Evolutionary conservation across 2,888 invertebrate genomes (phyloP), one percentile per base, ranked within the genome.

Genomic region (Eumacrocentrus americanus): DNA sequence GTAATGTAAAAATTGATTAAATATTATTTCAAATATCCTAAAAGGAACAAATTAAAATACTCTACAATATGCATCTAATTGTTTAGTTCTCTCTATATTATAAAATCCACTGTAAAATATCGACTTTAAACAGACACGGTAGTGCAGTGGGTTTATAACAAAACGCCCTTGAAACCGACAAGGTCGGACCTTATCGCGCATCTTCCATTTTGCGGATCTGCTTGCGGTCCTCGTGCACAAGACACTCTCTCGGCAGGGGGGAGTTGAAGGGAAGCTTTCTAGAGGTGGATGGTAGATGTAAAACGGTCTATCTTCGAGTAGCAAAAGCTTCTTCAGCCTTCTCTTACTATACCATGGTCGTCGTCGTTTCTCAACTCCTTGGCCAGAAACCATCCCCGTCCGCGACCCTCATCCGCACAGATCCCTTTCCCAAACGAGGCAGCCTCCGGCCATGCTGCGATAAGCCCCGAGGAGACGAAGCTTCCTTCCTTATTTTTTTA

Each of bases 391-490:
- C 46, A 46, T 46, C 50, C 37, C 11, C 14, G 12, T 25, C 12
- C 29, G 22, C 47, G 22, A 58, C 61, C 62, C 63, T 66, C 64
- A 62, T 65, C 66, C 62, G 55, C 46, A 46, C 23, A 23, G 46
- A 23, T 46, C 44, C 12, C 23, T 46, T 23, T 22, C 12, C 23
- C 46, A 23, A 46, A 22, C 12, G 46, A 23, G 46, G 23, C 23
- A 46, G 23, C 46, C 20, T 46, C 12, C 46, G 23, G 22, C 46
- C 46, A 9, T 11, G n/a, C 46, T 53, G 58, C 61, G 75, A 75
- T 76, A 74, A 75, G 74, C 69, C 65, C 61, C 53, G 42, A 63
- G 56, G 56, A 67, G 64, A 65, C 58, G 65, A 65, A 67, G 62
- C 46, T 47, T 48, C 29, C 37, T 47, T 37, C 23, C 12, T 6